These are phyloP conservation scores for Diabrotica balteata DNA, from an alignment of 2,888 invertebrate genomes.

Conservation along the genomic window DNA sequence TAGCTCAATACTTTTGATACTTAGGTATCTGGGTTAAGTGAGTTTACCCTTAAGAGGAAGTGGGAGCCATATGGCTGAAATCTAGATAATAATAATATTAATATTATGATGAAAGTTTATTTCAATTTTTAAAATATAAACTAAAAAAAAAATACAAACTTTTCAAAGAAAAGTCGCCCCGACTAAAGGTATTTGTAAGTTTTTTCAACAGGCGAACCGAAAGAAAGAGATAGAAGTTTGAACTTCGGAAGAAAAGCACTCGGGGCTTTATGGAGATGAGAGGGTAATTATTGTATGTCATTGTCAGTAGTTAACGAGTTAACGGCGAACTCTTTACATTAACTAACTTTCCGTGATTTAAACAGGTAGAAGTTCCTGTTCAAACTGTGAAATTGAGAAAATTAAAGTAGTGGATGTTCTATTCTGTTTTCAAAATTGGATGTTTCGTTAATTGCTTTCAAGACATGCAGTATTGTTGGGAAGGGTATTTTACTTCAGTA, in stretches of 20 bases:
- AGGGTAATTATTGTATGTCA: constrained; percentile 48
- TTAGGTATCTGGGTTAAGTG: too few species aligned
- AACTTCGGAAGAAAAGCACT: constrained; percentile 30
- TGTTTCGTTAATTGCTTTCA: constrained; percentile 21
- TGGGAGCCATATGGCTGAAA: too few species aligned
- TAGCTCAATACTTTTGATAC: too few species aligned
- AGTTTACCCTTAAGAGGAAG: too few species aligned
- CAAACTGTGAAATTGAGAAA: constrained; percentile 37
- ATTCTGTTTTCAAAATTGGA: constrained; percentile 27
- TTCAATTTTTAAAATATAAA: too few species aligned
- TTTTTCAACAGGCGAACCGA: background rate
- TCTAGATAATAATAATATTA: too few species aligned
- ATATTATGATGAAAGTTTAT: too few species aligned
- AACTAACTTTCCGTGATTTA: constrained; percentile 39
- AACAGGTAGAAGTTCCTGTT: constrained; percentile 35
- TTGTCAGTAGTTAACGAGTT: constrained; percentile 48
- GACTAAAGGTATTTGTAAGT: background rate
- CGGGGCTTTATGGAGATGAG: constrained; percentile 40
- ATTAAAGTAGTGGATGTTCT: constrained; percentile 31
- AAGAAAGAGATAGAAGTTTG: constrained; percentile 12
- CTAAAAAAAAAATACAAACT: too few species aligned
- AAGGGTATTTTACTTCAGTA: background rate
- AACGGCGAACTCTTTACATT: constrained; percentile 36
- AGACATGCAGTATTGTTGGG: constrained; percentile 13
- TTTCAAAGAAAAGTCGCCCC: too few species aligned